Evolutionary conservation across 37 sponge, comb jelly and placozoan species (phyloP).

Genomic region (Bolinopsis microptera): DNA sequence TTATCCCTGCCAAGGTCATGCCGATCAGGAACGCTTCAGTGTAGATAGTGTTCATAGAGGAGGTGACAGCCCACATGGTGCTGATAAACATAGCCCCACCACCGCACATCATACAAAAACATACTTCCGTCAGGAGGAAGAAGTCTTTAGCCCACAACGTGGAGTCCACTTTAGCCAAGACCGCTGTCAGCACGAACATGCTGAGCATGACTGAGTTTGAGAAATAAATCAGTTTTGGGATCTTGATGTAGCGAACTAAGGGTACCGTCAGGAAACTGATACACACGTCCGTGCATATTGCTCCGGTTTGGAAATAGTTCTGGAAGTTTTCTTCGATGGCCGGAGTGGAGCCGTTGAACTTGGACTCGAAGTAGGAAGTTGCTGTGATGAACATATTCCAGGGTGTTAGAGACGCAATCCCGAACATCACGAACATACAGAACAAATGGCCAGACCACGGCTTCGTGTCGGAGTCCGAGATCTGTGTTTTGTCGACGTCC

Average conservation of each 20-base stretch:
- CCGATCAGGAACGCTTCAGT: conserved; percentile 57
- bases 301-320: conserved; percentile 62
- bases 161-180: conserved; percentile 39
- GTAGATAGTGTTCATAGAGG: conserved; percentile 34
- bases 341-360: conserved; percentile 40
- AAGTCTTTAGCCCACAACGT: neutral
- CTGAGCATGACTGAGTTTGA: conserved; percentile 29
- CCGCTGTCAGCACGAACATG: conserved; percentile 34
- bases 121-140: conserved; percentile 40
- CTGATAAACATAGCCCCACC: conserved; percentile 55
- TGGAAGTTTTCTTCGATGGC: conserved; percentile 31
- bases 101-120: conserved; percentile 49
- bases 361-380: conserved; percentile 26
- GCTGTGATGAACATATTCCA: conserved; percentile 62
- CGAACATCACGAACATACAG: conserved; percentile 40
- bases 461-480: neutral
- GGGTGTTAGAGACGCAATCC: neutral
- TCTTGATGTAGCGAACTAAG: neutral
- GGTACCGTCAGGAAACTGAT: conserved; percentile 56
- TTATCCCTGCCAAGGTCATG: conserved; percentile 38
- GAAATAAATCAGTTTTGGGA: neutral
- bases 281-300: conserved; percentile 32
- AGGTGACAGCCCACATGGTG: conserved; percentile 61
- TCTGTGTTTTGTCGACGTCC: neutral
- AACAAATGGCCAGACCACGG: neutral